These are phyloP conservation scores for Atopsyche davidsoni DNA, from an alignment of 1,140 invertebrate genomes.

Conservation along the genomic window DNA sequence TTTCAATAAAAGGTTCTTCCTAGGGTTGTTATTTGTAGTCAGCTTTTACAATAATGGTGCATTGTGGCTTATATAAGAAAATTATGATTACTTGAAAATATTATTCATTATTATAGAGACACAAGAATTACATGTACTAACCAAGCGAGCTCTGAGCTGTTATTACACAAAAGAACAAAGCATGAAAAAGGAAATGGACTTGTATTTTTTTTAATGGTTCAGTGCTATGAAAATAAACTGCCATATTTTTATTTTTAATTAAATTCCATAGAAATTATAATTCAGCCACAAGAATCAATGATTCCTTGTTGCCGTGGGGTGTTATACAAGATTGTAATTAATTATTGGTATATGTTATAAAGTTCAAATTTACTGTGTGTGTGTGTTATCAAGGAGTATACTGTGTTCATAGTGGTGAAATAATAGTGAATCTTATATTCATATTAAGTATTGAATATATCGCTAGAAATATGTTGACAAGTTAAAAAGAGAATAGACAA, in stretches of 20 bases:
- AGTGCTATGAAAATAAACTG: background rate
- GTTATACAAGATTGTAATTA: constrained; percentile 1
- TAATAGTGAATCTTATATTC: constrained; percentile 19
- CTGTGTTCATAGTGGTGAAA: constrained; percentile 5
- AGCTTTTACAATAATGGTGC: constrained; percentile 28
- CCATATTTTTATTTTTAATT: background rate
- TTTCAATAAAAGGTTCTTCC: constrained; percentile 23
- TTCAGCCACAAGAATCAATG: background rate
- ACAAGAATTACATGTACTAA: no score
- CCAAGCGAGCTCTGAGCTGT: no score
- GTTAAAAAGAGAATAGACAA: constrained; percentile 19
- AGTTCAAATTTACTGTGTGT: no score
- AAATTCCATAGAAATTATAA: background rate
- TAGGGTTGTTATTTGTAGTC: constrained; percentile 25
- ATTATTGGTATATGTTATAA: no score
- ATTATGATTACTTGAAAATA: constrained; percentile 11
- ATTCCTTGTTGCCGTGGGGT: background rate
- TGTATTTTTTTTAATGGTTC: background rate
- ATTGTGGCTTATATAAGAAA: constrained; percentile 27
- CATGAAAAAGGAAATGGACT: background rate
- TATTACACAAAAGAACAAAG: no score
- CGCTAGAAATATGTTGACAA: constrained; percentile 17
- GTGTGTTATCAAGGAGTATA: no score
- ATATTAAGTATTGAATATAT: constrained; percentile 17
- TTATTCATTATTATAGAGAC: constrained; percentile 12